Base-by-base conservation (phyloP, 1,140 invertebrate genomes). In the Portunus trituberculatus region DNA sequence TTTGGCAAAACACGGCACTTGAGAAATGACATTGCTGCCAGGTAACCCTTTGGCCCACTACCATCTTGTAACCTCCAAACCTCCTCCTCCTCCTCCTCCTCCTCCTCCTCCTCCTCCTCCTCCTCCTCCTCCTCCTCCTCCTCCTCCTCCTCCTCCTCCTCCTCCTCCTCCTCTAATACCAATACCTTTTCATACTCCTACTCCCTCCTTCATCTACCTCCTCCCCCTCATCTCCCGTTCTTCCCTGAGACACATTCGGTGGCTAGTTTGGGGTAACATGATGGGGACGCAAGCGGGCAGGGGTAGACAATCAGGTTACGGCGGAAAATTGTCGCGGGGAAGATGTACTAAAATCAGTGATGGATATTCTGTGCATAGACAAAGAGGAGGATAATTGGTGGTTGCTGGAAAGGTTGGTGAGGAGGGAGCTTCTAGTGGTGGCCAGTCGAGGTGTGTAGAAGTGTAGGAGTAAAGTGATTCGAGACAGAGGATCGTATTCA, bases 91-190 rank as follows among this genome's bases (percentile, higher is more conserved):
- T 20, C 20, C 59, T 10, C 59, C 20, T 76, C 59, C 48, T 52
- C 48, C 14, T 52, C 48, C 48, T 52, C 48, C 14, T 52, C 10
- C 10, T 20, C 59, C 20, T 76, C 20, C 59, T 76, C 20, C 20
- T 76, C 20, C 20, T 10, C 20, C 20, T 76, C 10, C 59, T 76
- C n/a, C 20, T 76, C 20, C 67, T 76, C 67, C 67, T 76, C 67
- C 67, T n/a, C n/a, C 67, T 76, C n/a, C n/a, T 76, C 67, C n/a
- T 76, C n/a, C 67, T 76, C n/a, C 67, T n/a, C n/a, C 67, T n/a
- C n/a, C 8, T 76, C 67, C 67, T 76, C 20, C 20, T 76, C 67
- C 20, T 39, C 39, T 6, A 39, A 6, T 39, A 39, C 39, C 39
- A n/a, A n/a, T n/a, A n/a, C n/a, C 52, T 10, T 59, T 59, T 59